These are phyloP conservation scores for Zaprionus obscuricornis DNA, from an alignment of 2,888 invertebrate species.

Conservation along the genomic window DNA sequence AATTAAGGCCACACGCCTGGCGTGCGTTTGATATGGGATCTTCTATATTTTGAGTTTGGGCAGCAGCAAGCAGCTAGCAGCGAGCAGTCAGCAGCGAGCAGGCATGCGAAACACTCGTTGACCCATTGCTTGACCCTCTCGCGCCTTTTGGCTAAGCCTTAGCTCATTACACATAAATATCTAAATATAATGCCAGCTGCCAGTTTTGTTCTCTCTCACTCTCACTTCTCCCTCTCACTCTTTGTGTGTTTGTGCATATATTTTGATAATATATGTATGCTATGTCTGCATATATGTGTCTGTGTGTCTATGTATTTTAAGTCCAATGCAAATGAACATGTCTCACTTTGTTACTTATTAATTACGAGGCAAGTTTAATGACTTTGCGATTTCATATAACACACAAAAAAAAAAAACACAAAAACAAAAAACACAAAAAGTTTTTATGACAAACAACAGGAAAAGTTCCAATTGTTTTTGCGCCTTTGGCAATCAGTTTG, in stretches of 20 bases:
- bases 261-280: too few relatives aligned
- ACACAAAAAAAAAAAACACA: neutral
- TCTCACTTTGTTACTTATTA: constrained; percentile 24
- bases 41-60: neutral
- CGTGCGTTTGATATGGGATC: constrained; percentile 16
- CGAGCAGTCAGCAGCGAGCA: too few relatives aligned
- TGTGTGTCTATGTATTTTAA: constrained; percentile 3
- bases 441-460: too few relatives aligned
- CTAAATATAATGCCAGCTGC: constrained; percentile 18
- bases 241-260: constrained; percentile 8
- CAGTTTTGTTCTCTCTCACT: too few relatives aligned
- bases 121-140: too few relatives aligned
- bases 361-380: constrained; percentile 46
- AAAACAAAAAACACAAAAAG: constrained; percentile 12
- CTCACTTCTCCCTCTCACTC: too few relatives aligned
- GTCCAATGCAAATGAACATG: constrained; percentile 41
- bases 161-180: constrained; percentile 20
- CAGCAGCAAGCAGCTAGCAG: constrained; percentile 5
- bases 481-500: constrained; percentile 32
- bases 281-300: too few relatives aligned
- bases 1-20: constrained; percentile 34
- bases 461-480: neutral
- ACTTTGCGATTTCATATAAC: constrained; percentile 26
- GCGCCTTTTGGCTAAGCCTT: too few relatives aligned
- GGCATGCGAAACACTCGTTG: constrained; percentile 35